A percentile compares a stretch with the other conserved stretches of the same genome.
These are phyloP conservation scores for Tamias sibiricus DNA, from an alignment of 2,113 vertebrate species.

Conservation along the genomic window DNA sequence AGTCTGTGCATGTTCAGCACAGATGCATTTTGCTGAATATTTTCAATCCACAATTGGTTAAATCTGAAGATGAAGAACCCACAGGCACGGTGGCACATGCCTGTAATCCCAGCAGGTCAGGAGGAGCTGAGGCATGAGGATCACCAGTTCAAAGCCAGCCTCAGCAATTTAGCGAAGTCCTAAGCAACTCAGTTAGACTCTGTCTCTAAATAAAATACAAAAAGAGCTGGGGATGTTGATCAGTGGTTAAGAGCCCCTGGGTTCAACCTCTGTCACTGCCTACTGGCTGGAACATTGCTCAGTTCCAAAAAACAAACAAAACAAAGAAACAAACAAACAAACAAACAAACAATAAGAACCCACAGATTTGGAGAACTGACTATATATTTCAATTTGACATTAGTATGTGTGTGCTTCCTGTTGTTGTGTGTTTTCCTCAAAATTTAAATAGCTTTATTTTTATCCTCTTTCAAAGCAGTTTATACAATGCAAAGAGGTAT, in stretches of 20 bases:
- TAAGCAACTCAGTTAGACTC: too few species aligned
- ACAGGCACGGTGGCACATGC: neutral
- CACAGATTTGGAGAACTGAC: neutral
- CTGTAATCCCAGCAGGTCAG: too few species aligned
- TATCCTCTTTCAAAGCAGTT: neutral
- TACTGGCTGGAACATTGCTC: too few species aligned
- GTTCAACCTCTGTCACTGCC: too few species aligned
- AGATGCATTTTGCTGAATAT: neutral
- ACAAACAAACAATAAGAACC: neutral
- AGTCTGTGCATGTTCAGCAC: neutral
- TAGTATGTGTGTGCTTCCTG: neutral
- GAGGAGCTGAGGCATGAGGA: too few species aligned
- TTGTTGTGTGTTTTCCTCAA: neutral
- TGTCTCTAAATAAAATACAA: too few species aligned
- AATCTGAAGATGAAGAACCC: neutral
- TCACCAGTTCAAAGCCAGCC: too few species aligned
- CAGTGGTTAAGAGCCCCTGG: too few species aligned
- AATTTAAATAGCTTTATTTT: slow-evolving; percentile 22
- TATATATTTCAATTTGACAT: neutral
- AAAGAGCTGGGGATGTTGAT: too few species aligned
- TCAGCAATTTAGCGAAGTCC: too few species aligned
- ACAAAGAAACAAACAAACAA: too few species aligned
- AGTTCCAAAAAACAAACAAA: too few species aligned
- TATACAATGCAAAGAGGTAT: neutral
- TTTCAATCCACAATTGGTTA: neutral